These are phyloP conservation scores for Diarsia mendica DNA, from an alignment of 2,888 invertebrate genomes.

Conservation along the genomic window DNA sequence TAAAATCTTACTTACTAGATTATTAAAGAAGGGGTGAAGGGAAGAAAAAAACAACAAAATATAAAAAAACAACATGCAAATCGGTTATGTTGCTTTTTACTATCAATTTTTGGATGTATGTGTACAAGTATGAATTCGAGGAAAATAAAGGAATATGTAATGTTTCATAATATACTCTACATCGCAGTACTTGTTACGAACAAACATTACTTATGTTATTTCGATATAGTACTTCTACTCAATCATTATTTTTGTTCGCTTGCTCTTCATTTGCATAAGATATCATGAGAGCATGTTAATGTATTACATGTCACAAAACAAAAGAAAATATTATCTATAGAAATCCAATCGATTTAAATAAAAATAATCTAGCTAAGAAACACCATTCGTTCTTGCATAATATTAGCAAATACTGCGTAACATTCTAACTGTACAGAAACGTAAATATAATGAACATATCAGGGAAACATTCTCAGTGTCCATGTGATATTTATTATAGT, in stretches of 20 bases:
- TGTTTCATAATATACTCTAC: constrained; percentile 89
- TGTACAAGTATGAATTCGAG: constrained; percentile 90
- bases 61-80: constrained; percentile 85
- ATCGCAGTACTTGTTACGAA: constrained; percentile 89
- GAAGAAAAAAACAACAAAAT: constrained; percentile 71
- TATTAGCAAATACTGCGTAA: constrained; percentile 85
- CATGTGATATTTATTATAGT: constrained; percentile 84
- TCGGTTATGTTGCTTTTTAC: constrained; percentile 90
- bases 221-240: constrained; percentile 88
- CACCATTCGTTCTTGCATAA: constrained; percentile 84
- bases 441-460: constrained; percentile 80
- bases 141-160: constrained; percentile 90
- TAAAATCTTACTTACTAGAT: constrained; percentile 62
- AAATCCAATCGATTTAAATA: constrained; percentile 88
- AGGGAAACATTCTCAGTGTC: constrained; percentile 81
- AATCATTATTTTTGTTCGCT: constrained; percentile 87
- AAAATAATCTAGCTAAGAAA: constrained; percentile 87
- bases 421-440: constrained; percentile 88
- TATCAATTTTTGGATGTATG: constrained; percentile 90
- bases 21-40: constrained; percentile 67
- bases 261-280: constrained; percentile 81
- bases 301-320: constrained; percentile 80
- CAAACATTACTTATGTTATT: constrained; percentile 89
- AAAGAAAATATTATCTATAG: constrained; percentile 85
- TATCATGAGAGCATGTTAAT: constrained; percentile 83